Base-by-base conservation (phyloP, 2,797 vertebrate genomes). In the Sorex maritimensis region DNA sequence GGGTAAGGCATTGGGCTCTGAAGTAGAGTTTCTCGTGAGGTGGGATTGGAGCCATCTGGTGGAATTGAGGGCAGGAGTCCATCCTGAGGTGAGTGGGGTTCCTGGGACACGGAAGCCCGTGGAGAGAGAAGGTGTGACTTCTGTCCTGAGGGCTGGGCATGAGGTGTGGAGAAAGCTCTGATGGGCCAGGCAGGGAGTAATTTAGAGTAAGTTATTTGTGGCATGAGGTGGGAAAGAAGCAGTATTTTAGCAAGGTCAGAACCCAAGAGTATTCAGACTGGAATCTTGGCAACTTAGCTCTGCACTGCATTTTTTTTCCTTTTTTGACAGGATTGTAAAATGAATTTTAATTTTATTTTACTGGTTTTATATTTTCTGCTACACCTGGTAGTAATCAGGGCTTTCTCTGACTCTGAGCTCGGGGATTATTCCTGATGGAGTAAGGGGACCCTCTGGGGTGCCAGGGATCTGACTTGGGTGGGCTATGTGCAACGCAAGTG, bases 1-100 rank as follows among this genome's bases (percentile, higher is more conserved):
- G 26, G 13, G 34, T 3, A 1, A 4, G 3, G 26, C 24, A 30
- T 21, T 63, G 0, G 68, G 6, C 24, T 34, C 52, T 2, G 8
- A 46, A n/a, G 19, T 21, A 75, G 81, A 65, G 7, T 72, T 85
- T 87, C 58, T 61, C 17, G 1, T 46, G n/a, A 55, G 71, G 26
- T 61, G 2, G 69, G 71, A 14, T 67, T 24, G 7, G 26, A 73
- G 17, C 34, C 34, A 10, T 2, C 1, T 4, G 28, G 24, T 28
- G 24, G 24, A 55, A 8, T 2, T 34, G 7, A 2, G 8, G 14
- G 11, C 5, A 28, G 26, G 19, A 44, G 24, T 81, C 34, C 17
- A 38, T 41, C 5, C 28, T 23, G 49, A 75, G 15, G 11, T 92
- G 30, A 21, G 44, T 17, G 0, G 41, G 28, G 21, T 78, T 28